Conservation (phyloP, 2,888 invertebrate species). For the Acronicta psi region DNA sequence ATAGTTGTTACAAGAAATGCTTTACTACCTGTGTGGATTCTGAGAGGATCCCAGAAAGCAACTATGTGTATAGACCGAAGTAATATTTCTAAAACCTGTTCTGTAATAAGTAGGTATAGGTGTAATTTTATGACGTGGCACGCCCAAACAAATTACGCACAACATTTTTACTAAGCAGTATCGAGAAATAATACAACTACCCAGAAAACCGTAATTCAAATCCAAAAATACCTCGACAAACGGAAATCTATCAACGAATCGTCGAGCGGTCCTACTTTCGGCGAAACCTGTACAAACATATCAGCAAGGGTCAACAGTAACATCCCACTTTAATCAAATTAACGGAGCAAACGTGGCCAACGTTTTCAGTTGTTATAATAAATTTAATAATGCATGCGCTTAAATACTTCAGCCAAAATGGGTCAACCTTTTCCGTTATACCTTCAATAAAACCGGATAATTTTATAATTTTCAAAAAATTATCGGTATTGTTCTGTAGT, state of each 20-base stretch:
- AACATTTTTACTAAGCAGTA: no score
- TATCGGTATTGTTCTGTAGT: no score
- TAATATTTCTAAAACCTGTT: no score
- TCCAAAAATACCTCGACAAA: constrained; percentile 7
- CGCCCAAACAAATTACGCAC: no score
- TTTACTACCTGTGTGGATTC: constrained; percentile 45
- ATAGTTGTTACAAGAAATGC: constrained; percentile 64
- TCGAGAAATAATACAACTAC: neutral
- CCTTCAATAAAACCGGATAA: constrained; percentile 17
- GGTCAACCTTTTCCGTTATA: constrained; percentile 39
- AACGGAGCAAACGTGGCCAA: constrained; percentile 46
- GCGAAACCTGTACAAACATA: constrained; percentile 38
- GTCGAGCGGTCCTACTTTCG: constrained; percentile 11
- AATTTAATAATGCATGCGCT: constrained; percentile 55
- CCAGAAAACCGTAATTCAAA: constrained; percentile 3
- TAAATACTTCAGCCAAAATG: constrained; percentile 45
- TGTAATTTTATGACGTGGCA: no score
- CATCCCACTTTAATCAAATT: constrained; percentile 56
- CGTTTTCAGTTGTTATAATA: constrained; percentile 50
- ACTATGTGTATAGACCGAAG: neutral
- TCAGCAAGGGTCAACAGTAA: constrained; percentile 35
- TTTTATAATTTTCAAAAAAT: constrained; percentile 1
- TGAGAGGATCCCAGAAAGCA: constrained; percentile 1
- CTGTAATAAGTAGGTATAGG: no score
- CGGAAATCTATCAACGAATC: constrained; percentile 19